phyloP scores from a whole-genome alignment of 1,140 invertebrate genomes.

The Drosophila cardini region DNA sequence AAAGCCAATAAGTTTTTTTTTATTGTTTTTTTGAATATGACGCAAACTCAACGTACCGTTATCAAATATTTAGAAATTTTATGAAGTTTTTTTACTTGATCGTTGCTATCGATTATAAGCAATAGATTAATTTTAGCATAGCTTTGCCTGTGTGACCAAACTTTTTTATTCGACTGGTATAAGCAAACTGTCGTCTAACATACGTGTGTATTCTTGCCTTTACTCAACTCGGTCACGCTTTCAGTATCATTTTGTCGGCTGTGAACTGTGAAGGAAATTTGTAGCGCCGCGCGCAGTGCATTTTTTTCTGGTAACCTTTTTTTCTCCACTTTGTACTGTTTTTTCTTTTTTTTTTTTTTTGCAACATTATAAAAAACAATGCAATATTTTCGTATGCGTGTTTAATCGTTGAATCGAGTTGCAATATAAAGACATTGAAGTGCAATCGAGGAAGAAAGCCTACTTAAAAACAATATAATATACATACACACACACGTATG shows the following conservation, averaged over 20 bases:
- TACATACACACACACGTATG: slow-evolving; percentile 66
- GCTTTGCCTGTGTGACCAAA: slow-evolving; percentile 13
- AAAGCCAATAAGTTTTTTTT: background rate
- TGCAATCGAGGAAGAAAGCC: slow-evolving; percentile 37
- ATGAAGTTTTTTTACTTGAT: background rate
- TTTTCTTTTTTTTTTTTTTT: slow-evolving; percentile 38
- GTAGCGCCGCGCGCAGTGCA: slow-evolving; percentile 72
- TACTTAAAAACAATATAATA: slow-evolving; percentile 55
- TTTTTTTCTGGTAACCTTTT: slow-evolving; percentile 80
- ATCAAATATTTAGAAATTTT: background rate
- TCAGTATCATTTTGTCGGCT: slow-evolving; percentile 64
- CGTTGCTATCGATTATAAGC: slow-evolving; percentile 6
- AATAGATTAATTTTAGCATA: background rate
- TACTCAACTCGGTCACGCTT: slow-evolving; percentile 37
- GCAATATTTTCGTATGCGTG: slow-evolving; percentile 45
- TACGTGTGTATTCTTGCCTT: slow-evolving; percentile 13
- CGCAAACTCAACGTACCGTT: background rate
- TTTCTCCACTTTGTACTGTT: slow-evolving; percentile 54
- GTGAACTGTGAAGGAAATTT: slow-evolving; percentile 67
- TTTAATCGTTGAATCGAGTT: slow-evolving; percentile 10
- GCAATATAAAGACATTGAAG: slow-evolving; percentile 57
- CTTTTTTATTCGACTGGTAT: background rate
- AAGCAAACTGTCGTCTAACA: background rate
- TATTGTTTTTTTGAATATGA: background rate
- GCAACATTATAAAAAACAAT: slow-evolving; percentile 32